Percentiles rank a stretch among this genome's conserved stretches.
Evolutionary conservation across 2,797 vertebrate genomes (phyloP).

Genomic region (Alcedo atthis): DNA sequence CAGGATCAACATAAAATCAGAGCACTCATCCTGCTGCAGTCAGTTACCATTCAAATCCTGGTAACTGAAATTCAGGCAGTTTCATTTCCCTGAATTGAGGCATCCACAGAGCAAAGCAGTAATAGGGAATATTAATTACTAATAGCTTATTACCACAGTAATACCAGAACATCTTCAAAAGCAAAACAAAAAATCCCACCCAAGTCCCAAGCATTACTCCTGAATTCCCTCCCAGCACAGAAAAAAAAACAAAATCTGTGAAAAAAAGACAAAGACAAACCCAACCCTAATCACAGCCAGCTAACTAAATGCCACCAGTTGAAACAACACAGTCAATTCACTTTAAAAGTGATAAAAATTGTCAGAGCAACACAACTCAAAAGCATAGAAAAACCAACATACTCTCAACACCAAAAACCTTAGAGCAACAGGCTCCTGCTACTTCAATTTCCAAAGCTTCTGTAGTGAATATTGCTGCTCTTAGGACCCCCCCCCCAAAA

Average conservation of each 20-base stretch:
- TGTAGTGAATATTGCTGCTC: neutral
- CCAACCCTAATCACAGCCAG: rapidly evolving
- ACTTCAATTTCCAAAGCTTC: neutral
- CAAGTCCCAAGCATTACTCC: neutral
- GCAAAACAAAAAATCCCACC: neutral
- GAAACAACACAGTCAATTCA: neutral
- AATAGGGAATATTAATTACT: no score
- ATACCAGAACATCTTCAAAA: neutral
- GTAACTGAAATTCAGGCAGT: neutral
- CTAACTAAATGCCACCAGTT: neutral
- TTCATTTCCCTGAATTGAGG: neutral
- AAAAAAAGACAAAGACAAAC: neutral
- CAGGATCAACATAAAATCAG: neutral
- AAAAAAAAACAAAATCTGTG: neutral
- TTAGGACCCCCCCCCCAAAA: neutral
- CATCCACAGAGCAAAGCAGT: neutral
- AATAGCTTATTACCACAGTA: neutral
- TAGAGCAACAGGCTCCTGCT: neutral
- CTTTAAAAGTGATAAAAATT: neutral
- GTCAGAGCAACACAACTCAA: neutral
- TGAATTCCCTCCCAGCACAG: neutral
- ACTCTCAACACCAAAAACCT: neutral
- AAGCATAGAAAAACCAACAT: neutral
- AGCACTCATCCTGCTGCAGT: neutral
- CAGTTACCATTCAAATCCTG: neutral